Conservation (phyloP, 92 coral and sea anemone genomes). For the Porites cylindrica region DNA sequence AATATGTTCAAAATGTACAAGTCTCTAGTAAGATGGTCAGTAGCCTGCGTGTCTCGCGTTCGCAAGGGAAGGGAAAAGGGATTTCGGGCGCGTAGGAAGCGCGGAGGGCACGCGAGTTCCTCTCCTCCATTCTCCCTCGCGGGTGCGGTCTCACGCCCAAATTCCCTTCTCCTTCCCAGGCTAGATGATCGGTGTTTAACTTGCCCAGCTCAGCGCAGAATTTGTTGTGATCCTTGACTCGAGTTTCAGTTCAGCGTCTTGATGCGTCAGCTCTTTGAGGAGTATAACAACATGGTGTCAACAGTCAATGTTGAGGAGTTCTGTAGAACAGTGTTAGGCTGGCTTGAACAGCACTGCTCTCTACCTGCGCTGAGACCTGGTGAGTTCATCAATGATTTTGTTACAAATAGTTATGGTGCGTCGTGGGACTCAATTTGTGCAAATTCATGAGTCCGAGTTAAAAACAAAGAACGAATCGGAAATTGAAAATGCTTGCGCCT, state of each 20-base stretch:
- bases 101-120: no score
- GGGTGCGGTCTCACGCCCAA: no score
- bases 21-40: no score
- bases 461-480: no score
- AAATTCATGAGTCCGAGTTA: background rate
- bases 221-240: slow-evolving; percentile 58
- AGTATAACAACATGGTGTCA: slow-evolving; percentile 80
- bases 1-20: no score
- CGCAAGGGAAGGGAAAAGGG: no score
- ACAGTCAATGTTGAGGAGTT: slow-evolving; percentile 89
- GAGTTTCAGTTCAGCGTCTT: slow-evolving; percentile 81
- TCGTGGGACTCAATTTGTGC: background rate
- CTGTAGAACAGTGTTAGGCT: slow-evolving; percentile 83
- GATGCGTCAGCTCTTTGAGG: slow-evolving; percentile 93
- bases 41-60: no score
- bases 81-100: no score
- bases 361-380: slow-evolving; percentile 98
- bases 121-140: no score
- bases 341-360: slow-evolving; percentile 94
- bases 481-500: no score
- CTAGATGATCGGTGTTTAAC: background rate
- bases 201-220: background rate
- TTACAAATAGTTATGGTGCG: no score
- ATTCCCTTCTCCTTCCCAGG: no score
- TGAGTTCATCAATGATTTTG: slow-evolving; percentile 21